Evolutionary conservation across 2,797 vertebrate genomes (phyloP).

Genomic region (Spondyliosoma cantharus): DNA sequence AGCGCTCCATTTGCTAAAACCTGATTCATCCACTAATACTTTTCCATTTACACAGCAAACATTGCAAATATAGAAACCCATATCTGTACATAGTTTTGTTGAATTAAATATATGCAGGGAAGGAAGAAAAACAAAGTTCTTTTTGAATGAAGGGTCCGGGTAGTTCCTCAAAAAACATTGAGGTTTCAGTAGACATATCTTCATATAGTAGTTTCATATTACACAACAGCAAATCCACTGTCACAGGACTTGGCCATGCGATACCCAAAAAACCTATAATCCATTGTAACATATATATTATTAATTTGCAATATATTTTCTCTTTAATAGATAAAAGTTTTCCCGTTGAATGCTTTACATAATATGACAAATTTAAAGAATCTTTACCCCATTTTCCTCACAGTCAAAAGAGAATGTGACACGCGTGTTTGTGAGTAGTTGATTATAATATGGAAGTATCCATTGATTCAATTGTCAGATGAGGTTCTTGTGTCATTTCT

Average conservation of each 20-base stretch:
- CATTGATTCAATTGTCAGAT: constrained; percentile 77
- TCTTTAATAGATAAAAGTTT: constrained; percentile 80
- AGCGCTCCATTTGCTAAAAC: constrained; percentile 87
- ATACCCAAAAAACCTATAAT: constrained; percentile 89
- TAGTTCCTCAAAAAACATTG: constrained; percentile 81
- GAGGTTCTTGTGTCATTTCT: constrained; percentile 81
- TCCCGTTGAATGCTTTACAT: constrained; percentile 80
- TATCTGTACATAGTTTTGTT: constrained; percentile 92
- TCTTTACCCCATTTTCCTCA: constrained; percentile 70
- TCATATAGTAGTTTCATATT: constrained; percentile 87
- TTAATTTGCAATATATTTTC: constrained; percentile 83
- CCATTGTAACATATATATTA: constrained; percentile 87
- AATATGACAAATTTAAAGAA: constrained; percentile 81
- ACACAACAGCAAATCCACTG: constrained; percentile 94
- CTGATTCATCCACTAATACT: constrained; percentile 87
- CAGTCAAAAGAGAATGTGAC: constrained; percentile 78
- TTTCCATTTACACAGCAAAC: constrained; percentile 91
- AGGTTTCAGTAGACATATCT: constrained; percentile 84
- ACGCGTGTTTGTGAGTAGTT: constrained; percentile 66
- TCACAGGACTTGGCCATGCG: constrained; percentile 92
- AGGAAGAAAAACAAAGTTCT: constrained; percentile 78
- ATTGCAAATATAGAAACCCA: constrained; percentile 98
- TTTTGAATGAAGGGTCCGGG: constrained; percentile 75
- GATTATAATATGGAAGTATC: constrained; percentile 77
- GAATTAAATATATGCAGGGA: constrained; percentile 85